phyloP scores from a whole-genome alignment of 2,113 vertebrate species.

The Ictalurus furcatus region DNA sequence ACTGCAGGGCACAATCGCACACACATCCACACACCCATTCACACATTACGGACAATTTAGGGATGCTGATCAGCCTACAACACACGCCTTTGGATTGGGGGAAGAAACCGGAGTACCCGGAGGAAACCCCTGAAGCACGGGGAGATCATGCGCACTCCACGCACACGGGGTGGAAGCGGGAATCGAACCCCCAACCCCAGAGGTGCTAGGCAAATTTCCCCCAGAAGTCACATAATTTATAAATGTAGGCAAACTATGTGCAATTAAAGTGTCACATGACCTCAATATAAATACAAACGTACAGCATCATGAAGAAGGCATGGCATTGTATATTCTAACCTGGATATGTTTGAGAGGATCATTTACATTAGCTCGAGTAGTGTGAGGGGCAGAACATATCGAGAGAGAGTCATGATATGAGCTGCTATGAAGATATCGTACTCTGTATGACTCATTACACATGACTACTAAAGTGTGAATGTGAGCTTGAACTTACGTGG shows the following conservation, averaged over 20 bases:
- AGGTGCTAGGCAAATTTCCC: too few species aligned
- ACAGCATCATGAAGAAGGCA: neutral
- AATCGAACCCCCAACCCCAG: too few species aligned
- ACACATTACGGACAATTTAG: too few species aligned
- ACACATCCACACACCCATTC: too few species aligned
- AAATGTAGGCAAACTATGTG: neutral
- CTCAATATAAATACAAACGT: neutral
- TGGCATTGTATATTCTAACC: neutral
- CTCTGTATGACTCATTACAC: neutral
- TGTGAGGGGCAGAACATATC: neutral
- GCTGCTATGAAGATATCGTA: neutral
- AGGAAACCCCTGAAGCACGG: too few species aligned
- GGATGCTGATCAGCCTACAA: too few species aligned
- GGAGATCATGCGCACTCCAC: too few species aligned
- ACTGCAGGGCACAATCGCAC: too few species aligned
- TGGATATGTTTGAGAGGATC: neutral
- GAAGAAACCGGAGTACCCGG: too few species aligned
- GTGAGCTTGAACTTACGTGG: constrained; percentile 43
- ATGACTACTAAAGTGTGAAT: constrained; percentile 11
- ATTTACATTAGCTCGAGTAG: neutral
- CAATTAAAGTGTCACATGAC: neutral
- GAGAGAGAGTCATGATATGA: neutral
- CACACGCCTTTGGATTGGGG: too few species aligned
- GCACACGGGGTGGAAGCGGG: too few species aligned
- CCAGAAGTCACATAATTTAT: neutral